phyloP scores from a whole-genome alignment of 2,797 vertebrate species.

The Cottoperca gobio region DNA sequence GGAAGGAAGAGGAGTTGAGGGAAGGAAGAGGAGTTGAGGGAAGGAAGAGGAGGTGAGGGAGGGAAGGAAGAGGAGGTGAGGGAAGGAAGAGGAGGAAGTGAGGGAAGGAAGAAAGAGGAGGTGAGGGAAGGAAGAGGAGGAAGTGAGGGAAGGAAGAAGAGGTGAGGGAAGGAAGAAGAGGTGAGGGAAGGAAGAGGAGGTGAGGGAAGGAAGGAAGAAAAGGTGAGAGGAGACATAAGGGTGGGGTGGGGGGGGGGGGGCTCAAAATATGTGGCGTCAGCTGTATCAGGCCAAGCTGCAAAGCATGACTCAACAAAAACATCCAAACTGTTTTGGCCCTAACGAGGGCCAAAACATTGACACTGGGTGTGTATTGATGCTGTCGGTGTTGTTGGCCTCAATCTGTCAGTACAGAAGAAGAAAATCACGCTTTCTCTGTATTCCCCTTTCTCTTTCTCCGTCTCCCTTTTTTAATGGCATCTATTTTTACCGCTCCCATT shows the following conservation, averaged over 20 bases:
- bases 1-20: too few relatives aligned
- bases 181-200: too few relatives aligned
- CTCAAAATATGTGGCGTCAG: conserved; percentile 53
- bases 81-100: too few relatives aligned
- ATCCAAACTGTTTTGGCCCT: conserved; percentile 33
- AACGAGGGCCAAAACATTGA: conserved; percentile 54
- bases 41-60: neutral
- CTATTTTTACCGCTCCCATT: conserved; percentile 59
- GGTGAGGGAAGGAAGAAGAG: neutral
- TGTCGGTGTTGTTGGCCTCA: conserved; percentile 58
- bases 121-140: too few relatives aligned
- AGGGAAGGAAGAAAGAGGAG: too few relatives aligned
- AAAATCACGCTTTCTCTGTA: conserved; percentile 48
- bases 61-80: neutral
- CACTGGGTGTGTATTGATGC: conserved; percentile 9
- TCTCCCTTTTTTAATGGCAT: conserved; percentile 43
- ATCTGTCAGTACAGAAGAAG: conserved; percentile 71
- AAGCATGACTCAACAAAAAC: conserved; percentile 70
- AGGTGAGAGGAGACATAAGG: neutral
- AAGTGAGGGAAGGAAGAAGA: too few relatives aligned
- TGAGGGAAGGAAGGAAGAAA: too few relatives aligned
- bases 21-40: too few relatives aligned
- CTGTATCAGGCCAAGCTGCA: conserved; percentile 34
- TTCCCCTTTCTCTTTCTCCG: conserved; percentile 14
- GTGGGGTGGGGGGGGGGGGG: neutral